Evolutionary conservation across 1,140 invertebrate species (phyloP), one percentile per base, ranked within the genome.

Genomic region (Aphelinus atriplicis): DNA sequence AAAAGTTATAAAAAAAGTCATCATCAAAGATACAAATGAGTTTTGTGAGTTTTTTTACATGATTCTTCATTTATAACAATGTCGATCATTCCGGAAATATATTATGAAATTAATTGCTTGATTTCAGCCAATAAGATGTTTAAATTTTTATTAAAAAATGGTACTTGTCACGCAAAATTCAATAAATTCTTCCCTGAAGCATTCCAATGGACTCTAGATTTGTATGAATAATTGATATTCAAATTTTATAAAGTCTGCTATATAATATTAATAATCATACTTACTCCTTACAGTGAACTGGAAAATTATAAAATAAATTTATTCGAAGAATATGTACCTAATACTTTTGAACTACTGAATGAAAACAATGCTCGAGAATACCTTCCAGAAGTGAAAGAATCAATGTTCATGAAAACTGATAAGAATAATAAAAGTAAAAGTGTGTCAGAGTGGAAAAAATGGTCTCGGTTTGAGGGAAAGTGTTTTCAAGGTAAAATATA

Each of bases 391-490:
- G 50, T 82, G 9, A 80, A 82, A 61, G 10, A 79, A 71, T 90
- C 89, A 1, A 89, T 86, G 83, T 80, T 79, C 2, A 75, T 78
- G 9, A 79, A 80, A 61, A 78, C 3, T 46, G 1, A 3, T 55
- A 67, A 76, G 57, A 53, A 45, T 7, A 7, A 58, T 67, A 76
- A 71, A 75, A 73, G 79, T 74, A 65, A 50, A 47, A 76, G 63
- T 10, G 73, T 82, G 42, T 75, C 76, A 56, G 72, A 82, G 26
- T 90, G 89, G 86, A 88, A 82, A 62, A 81, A 81, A 47, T 88
- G 83, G 79, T 80, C 86, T 53, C 80, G 87, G 70, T 90, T 90
- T 79, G 88, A 90, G 77, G 81, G 84, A 45, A 77, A 81, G 61
- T 69, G 86, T 26, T 79, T 81, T 53, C 56, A 81, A 26, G 83